Evolutionary conservation across 2,113 vertebrate species (phyloP).

Genomic region (Myotis brandtii): DNA sequence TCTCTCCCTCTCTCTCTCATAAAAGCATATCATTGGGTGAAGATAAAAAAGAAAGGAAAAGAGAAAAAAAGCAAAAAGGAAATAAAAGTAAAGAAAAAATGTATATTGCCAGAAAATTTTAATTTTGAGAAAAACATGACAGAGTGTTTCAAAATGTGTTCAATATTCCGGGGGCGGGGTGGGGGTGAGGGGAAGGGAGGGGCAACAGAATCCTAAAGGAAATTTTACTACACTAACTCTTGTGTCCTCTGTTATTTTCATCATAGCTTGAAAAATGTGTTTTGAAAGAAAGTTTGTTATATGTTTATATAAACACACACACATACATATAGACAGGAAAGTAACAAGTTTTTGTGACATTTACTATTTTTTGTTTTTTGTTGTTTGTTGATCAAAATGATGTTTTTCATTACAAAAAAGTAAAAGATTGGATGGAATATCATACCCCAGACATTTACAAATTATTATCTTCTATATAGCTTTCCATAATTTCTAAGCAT

Average conservation of each 20-base stretch:
- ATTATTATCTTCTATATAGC: neutral
- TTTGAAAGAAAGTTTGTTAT: neutral
- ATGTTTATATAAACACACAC: neutral
- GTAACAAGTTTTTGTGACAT: neutral
- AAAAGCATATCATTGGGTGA: too few species aligned
- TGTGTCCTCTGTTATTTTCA: neutral
- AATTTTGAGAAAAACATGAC: neutral
- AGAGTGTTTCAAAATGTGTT: neutral
- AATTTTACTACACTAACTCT: neutral
- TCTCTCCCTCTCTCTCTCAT: too few species aligned
- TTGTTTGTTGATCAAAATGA: neutral
- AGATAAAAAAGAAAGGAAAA: neutral
- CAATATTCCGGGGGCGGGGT: neutral
- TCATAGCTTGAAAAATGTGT: neutral
- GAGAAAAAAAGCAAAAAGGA: neutral
- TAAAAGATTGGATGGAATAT: neutral
- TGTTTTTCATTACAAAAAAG: neutral
- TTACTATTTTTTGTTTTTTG: neutral
- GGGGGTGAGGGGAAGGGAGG: accelerated
- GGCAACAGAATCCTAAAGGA: neutral
- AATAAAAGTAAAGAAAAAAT: neutral
- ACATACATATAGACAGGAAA: neutral
- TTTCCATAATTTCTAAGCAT: neutral
- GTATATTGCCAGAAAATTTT: neutral
- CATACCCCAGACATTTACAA: neutral